These are phyloP conservation scores for Nyctalus aviator DNA, from an alignment of 2,797 vertebrate genomes.

Conservation along the genomic window DNA sequence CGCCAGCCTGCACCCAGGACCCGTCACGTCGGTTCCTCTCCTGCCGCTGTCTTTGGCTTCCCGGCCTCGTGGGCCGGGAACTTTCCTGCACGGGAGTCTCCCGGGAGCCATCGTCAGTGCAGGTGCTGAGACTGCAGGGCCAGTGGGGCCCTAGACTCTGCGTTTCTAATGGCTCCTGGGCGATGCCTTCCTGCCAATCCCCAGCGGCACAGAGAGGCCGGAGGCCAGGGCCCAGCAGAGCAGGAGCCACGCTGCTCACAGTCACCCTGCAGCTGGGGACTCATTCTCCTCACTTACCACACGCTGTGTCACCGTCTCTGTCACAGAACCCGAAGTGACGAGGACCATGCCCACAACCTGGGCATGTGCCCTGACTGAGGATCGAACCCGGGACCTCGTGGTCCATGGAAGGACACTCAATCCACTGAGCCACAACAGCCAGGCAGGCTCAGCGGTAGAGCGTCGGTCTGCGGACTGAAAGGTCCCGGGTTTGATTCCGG, in stretches of 20 bases:
- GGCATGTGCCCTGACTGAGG: no score
- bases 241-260: background rate
- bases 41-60: no score
- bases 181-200: background rate
- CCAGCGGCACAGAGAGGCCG: background rate
- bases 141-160: background rate
- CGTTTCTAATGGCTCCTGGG: background rate
- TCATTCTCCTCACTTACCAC: background rate
- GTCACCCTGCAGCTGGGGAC: background rate
- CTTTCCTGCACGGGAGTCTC: accelerated
- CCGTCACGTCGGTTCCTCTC: no score
- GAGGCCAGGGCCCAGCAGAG: background rate
- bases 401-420: no score
- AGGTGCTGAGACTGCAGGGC: background rate
- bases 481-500: no score
- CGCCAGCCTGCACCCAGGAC: no score
- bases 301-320: background rate
- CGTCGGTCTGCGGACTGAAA: no score
- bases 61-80: no score
- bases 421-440: no score
- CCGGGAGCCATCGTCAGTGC: background rate
- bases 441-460: no score
- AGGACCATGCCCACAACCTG: background rate
- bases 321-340: background rate
- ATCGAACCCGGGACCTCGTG: no score